phyloP scores from a whole-genome alignment of 1,140 invertebrate genomes.

The Neodiprion fabricii region DNA sequence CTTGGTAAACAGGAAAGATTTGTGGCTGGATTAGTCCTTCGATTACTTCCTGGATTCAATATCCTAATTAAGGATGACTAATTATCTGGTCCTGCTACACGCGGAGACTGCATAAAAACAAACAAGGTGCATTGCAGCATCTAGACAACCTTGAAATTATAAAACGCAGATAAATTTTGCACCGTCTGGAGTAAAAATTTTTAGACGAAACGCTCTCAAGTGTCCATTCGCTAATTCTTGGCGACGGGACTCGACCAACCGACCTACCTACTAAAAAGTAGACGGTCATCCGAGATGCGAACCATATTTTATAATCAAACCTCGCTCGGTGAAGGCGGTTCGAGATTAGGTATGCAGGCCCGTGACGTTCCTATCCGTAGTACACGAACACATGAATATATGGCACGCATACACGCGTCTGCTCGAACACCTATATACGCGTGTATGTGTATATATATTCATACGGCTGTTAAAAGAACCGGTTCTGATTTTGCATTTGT shows the following conservation, averaged over 20 bases:
- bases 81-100: too few species aligned
- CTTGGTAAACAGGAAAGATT: too few species aligned
- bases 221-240: background rate
- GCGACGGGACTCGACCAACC: background rate
- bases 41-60: too few species aligned
- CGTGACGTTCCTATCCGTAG: too few species aligned
- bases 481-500: constrained; percentile 26
- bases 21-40: too few species aligned
- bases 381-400: too few species aligned
- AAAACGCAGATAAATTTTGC: background rate
- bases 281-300: too few species aligned
- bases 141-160: background rate
- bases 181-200: background rate
- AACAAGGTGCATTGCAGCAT: background rate
- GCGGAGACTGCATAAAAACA: background rate
- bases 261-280: background rate
- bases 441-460: background rate
- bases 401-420: background rate
- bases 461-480: constrained; percentile 16
- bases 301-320: background rate
- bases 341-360: too few species aligned
- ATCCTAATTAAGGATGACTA: too few species aligned
- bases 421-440: background rate
- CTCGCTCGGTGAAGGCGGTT: too few species aligned
- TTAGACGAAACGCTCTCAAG: background rate